Conservation (phyloP, 2,888 invertebrate species). For the Pyrrhosoma nymphula region DNA sequence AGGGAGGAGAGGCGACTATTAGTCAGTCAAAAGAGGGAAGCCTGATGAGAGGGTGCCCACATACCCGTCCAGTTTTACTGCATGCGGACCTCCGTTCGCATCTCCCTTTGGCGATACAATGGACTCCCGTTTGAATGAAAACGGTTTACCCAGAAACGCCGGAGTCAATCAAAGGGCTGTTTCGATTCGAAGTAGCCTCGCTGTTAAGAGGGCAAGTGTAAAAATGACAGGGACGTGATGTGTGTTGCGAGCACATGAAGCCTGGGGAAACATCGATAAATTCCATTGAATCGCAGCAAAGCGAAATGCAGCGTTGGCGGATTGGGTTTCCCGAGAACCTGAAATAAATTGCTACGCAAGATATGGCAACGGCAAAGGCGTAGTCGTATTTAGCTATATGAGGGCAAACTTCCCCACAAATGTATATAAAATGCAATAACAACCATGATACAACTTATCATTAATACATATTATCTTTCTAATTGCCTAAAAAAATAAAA, state of each 20-base stretch:
- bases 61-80: neutral
- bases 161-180: neutral
- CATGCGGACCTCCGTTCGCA: neutral
- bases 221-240: neutral
- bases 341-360: no score
- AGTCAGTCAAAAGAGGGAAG: neutral
- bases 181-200: neutral
- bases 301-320: no score
- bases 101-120: neutral
- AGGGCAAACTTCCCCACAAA: no score
- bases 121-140: neutral
- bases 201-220: neutral
- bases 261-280: neutral
- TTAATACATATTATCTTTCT: no score
- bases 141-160: neutral
- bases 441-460: no score
- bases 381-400: no score
- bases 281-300: neutral
- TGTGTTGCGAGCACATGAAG: neutral
- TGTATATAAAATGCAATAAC: no score
- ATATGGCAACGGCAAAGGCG: no score
- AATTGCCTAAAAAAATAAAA: no score
- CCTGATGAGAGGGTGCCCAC: neutral
- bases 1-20: neutral
- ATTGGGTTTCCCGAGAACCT: no score